Base-by-base conservation (phyloP, 2,888 invertebrate species). In the Eupithecia centaureata region DNA sequence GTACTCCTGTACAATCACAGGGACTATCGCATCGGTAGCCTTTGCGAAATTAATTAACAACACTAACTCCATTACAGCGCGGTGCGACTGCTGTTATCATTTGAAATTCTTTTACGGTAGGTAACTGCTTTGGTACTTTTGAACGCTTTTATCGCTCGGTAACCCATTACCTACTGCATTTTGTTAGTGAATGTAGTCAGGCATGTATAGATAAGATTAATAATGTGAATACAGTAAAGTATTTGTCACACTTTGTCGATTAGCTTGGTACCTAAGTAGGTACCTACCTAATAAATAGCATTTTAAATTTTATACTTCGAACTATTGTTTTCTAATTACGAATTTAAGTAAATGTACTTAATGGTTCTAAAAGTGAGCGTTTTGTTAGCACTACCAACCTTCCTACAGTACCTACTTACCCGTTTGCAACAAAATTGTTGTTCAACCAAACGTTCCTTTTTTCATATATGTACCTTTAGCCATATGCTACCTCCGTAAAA, bases 1-100 rank as follows among this genome's bases (percentile, higher is more conserved):
- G 73, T 77, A 77, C 75, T 80, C 79, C 74, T 76, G 69, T 65
- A 58, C 68, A 47, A 63, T 71, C 60, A 30, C 42, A 58, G n/a
- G 63, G 56, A 57, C 56, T n/a, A 18, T 42, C 22, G 22, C 22
- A 22, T 25, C 47, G 61, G 51, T 15, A 62, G 56, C 27, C 47
- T n/a, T 62, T 54, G 62, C 61, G 18, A 38, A 66, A 68, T 47
- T 51, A 58, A 27, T 28, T 13, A 7, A 59, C 33, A 47, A 5
- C 42, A 54, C n/a, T n/a, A 32, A 38, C 35, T 51, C 58, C 35
- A 51, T 33, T 57, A 8, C n/a, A 22, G 22, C 61, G 38, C 32
- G 10, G 56, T 32, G 52, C 22, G 30, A 25, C 32, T 54, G 63
- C 32, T 54, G 63, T 66, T 63, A 70, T 66, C 51, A 56, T 58